Base-by-base conservation (phyloP, 2,113 vertebrate species). In the Dolichotis patagonum region DNA sequence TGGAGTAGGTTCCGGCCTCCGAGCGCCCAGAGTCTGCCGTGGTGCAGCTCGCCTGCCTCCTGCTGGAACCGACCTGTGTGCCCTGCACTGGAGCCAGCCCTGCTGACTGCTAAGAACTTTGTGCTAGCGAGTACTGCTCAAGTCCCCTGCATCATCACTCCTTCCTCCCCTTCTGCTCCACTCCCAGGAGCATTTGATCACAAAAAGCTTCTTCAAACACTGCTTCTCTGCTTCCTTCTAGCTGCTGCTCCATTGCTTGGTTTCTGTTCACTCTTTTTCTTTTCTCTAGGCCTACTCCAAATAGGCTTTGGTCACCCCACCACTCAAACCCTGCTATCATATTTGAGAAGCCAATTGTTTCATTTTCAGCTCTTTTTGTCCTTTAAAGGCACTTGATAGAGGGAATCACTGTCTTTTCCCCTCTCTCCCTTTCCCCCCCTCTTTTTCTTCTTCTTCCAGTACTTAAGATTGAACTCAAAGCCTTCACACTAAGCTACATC, bases 1-100 rank as follows among this genome's bases (percentile, higher is more conserved):
- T 67, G 22, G 49, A 12, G 46, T 9, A 19, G 7, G 10, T 58
- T n/a, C 12, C 35, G 60, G 46, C 54, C 9, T 58, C 26, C 30
- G 9, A 24, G 22, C 54, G 20, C 56, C 22, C 62, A 52, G 84
- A 19, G 17, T 67, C 63, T 58, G 17, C n/a, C 69, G 12, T 2
- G 52, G 14, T 6, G 5, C 22, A 32, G 24, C 35, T 81, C 52
- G 58, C 43, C 30, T 3, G 8, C 1, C 24, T 38, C 38, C 88
- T 9, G 7, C 46, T 58, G n/a, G 0, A 54, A 0, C 13, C 24
- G 41, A 52, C 26, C 69, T 43, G 49, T n/a, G 26, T 6, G 11
- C 17, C 20, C 46, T 30, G 38, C 26, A 7, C 24, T n/a, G 32
- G 11, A 32, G 35, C 3, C 46, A 67, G n/a, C 12, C n/a, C 58